Evolutionary conservation across 2,113 vertebrate species (phyloP).

Genomic region (Ia io): DNA sequence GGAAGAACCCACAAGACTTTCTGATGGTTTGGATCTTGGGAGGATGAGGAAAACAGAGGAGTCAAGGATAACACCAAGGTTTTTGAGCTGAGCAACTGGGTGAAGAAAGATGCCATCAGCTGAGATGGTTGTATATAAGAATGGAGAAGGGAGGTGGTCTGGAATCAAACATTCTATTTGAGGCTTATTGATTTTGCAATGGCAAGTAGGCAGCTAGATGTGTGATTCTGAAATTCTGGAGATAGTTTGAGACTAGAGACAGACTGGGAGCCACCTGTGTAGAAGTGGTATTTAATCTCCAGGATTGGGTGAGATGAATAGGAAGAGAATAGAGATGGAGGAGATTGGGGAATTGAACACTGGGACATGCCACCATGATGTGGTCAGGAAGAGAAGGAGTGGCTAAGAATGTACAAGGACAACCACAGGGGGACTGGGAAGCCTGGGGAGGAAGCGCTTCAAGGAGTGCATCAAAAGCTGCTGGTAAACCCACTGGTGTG

Average conservation of each 20-base stretch:
- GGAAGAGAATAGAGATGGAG: not conserved
- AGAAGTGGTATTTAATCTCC: not conserved
- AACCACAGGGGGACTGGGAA: not conserved
- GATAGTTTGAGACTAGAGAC: not conserved
- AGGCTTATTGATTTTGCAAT: not conserved
- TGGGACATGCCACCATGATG: not conserved
- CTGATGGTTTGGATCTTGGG: not conserved
- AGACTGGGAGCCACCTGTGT: not conserved
- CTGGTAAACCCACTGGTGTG: too few species aligned
- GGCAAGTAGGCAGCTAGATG: not conserved
- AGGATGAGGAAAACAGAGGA: not conserved
- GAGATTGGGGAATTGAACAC: not conserved
- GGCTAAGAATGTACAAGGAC: not conserved
- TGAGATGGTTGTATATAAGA: not conserved
- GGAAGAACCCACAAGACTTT: not conserved
- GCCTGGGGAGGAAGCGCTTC: not conserved
- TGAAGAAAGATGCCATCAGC: not conserved
- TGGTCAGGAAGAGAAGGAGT: not conserved
- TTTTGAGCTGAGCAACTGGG: not conserved
- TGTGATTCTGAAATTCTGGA: not conserved
- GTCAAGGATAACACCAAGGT: not conserved
- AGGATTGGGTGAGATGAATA: not conserved
- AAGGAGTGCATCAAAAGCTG: not conserved
- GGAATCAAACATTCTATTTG: not conserved
- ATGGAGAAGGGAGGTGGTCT: not conserved